These are phyloP conservation scores for Baccha elongata DNA, from an alignment of 2,888 invertebrate genomes.

Conservation along the genomic window DNA sequence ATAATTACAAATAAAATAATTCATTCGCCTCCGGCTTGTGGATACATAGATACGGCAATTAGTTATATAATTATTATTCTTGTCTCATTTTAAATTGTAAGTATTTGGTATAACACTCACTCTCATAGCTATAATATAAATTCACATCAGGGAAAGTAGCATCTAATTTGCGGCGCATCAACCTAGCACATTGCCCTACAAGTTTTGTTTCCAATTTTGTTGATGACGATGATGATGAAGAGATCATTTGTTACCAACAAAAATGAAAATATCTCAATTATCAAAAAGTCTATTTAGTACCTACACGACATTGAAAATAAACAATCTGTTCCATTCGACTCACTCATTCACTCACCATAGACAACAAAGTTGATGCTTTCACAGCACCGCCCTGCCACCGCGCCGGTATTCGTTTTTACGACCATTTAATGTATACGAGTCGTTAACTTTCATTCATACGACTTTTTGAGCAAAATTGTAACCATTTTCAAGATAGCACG, in stretches of 20 bases:
- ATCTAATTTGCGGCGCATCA: slow-evolving; percentile 46
- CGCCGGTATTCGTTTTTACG: slow-evolving; percentile 50
- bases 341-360: slow-evolving; percentile 5
- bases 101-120: slow-evolving; percentile 17
- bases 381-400: neutral
- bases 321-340: slow-evolving; percentile 15
- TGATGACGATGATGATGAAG: slow-evolving; percentile 49
- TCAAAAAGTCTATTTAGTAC: slow-evolving; percentile 29
- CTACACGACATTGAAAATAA: slow-evolving; percentile 1
- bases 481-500: slow-evolving; percentile 53
- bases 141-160: slow-evolving; percentile 16
- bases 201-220: slow-evolving; percentile 24
- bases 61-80: slow-evolving; percentile 53
- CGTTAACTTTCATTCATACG: slow-evolving; percentile 72
- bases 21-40: slow-evolving; percentile 42
- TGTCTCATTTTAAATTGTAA: slow-evolving; percentile 35
- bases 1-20: slow-evolving; percentile 62
- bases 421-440: slow-evolving; percentile 68
- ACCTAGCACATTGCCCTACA: slow-evolving; percentile 2
- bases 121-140: neutral
- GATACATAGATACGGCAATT: slow-evolving; percentile 33
- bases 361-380: slow-evolving; percentile 48
- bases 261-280: slow-evolving; percentile 63
- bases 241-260: slow-evolving; percentile 62
- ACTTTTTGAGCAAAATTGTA: slow-evolving; percentile 51